phyloP scores from a whole-genome alignment of 2,888 invertebrate genomes.

The Apamea sordens region DNA sequence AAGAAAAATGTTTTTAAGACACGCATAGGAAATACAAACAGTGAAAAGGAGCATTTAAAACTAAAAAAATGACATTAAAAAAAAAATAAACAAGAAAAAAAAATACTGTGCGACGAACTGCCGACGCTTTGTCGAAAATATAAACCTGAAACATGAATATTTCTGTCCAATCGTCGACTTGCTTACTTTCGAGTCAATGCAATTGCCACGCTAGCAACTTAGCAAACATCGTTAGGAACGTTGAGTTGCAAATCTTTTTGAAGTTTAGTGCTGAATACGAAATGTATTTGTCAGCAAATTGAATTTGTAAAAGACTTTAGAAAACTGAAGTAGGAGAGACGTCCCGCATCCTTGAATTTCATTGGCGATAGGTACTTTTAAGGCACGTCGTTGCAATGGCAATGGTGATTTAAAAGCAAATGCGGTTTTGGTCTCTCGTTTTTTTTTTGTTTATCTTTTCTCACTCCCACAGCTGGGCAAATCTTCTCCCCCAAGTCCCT shows the following conservation, averaged over 20 bases:
- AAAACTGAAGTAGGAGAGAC: slow-evolving; percentile 15
- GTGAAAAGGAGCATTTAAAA: not conserved
- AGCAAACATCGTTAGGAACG: slow-evolving; percentile 6
- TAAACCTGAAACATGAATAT: not conserved
- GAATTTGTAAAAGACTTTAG: slow-evolving; percentile 25
- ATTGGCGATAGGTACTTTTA: not conserved
- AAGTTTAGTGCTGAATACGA: slow-evolving; percentile 27
- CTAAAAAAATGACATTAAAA: too few species aligned
- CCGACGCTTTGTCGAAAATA: not conserved
- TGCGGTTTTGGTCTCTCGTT: too few species aligned
- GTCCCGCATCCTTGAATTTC: slow-evolving; percentile 5
- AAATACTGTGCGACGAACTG: not conserved
- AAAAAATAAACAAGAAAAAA: too few species aligned
- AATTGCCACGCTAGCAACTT: slow-evolving; percentile 12
- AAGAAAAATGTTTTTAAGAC: not conserved
- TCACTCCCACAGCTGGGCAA: not conserved
- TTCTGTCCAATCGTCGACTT: not conserved
- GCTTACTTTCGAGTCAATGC: not conserved
- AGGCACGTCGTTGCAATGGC: not conserved
- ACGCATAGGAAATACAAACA: not conserved
- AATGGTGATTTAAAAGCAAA: not conserved
- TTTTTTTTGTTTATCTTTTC: not conserved
- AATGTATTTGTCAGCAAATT: slow-evolving; percentile 34
- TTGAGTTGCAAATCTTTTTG: slow-evolving; percentile 26
- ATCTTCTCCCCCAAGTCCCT: too few species aligned